These are phyloP conservation scores for Schizotus pectinicornis DNA, from an alignment of 2,888 invertebrate species.

Conservation along the genomic window DNA sequence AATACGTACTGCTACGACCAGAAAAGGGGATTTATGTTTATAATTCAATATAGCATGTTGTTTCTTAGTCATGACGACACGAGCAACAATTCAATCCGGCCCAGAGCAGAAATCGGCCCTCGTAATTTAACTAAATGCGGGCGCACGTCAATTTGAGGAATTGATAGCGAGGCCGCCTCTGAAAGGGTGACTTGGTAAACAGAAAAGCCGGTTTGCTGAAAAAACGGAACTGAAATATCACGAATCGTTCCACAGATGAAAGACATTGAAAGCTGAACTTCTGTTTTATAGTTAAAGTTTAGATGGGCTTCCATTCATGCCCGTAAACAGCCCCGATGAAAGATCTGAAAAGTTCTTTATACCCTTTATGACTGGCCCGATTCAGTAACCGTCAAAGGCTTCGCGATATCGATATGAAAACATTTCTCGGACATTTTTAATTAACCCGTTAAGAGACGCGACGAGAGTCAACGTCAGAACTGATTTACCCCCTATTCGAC, in stretches of 20 bases:
- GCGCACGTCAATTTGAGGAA: too few relatives aligned
- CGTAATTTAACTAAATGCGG: too few relatives aligned
- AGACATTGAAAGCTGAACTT: conserved; percentile 5
- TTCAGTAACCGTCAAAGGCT: neutral
- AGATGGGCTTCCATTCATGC: conserved; percentile 7
- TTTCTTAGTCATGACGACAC: too few relatives aligned
- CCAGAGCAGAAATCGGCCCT: too few relatives aligned
- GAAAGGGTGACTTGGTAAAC: too few relatives aligned
- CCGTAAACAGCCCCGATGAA: neutral
- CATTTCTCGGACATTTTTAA: neutral
- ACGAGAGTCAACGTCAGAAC: neutral
- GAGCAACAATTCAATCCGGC: too few relatives aligned
- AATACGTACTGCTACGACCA: too few relatives aligned
- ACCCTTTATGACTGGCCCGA: neutral
- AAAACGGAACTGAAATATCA: too few relatives aligned
- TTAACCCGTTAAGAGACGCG: neutral
- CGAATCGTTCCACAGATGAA: neutral
- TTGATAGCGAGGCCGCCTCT: too few relatives aligned
- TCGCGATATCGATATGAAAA: neutral
- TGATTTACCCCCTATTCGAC: neutral
- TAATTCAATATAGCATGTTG: too few relatives aligned
- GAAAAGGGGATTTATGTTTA: too few relatives aligned
- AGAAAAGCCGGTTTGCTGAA: too few relatives aligned
- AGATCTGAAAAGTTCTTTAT: conserved; percentile 5
- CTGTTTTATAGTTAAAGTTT: conserved; percentile 18